Percentiles rank a stretch among this genome's conserved stretches.
Evolutionary conservation across 64 coral and sea anemone genomes (phyloP).

Genomic region (Dendronephthya gigantea): DNA sequence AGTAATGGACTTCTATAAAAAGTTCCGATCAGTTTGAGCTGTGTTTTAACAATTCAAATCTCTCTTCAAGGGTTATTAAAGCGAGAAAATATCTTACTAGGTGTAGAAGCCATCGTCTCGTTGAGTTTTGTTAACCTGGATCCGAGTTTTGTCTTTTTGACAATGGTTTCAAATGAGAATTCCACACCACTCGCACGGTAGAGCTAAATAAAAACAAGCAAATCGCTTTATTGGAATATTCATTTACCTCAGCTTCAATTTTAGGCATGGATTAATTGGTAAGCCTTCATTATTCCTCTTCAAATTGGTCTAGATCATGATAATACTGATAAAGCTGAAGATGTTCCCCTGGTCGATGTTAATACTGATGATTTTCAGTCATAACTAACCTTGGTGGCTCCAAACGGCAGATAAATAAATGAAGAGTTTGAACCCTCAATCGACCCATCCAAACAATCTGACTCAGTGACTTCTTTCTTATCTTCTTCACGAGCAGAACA

Average conservation of each 20-base stretch:
- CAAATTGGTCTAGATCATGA: too few species aligned
- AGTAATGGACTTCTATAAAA: background rate
- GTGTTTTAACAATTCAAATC: background rate
- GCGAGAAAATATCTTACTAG: background rate
- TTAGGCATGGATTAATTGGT: too few species aligned
- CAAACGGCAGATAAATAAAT: background rate
- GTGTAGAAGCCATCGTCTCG: background rate
- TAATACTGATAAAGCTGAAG: too few species aligned
- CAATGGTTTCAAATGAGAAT: background rate
- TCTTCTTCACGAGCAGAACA: background rate
- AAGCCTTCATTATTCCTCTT: too few species aligned
- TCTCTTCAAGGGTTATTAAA: too few species aligned
- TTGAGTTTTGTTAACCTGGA: background rate
- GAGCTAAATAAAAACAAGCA: background rate
- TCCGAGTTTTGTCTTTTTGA: background rate
- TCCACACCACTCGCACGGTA: background rate
- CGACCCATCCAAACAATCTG: background rate
- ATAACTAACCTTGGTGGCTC: background rate
- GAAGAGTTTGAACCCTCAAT: background rate
- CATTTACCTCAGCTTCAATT: too few species aligned
- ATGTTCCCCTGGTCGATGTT: too few species aligned
- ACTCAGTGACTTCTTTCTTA: background rate
- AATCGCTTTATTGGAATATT: too few species aligned
- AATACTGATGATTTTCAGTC: background rate
- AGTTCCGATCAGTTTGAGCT: background rate